phyloP scores from a whole-genome alignment of 2,113 vertebrate species.

The Pardalotus punctatus region DNA sequence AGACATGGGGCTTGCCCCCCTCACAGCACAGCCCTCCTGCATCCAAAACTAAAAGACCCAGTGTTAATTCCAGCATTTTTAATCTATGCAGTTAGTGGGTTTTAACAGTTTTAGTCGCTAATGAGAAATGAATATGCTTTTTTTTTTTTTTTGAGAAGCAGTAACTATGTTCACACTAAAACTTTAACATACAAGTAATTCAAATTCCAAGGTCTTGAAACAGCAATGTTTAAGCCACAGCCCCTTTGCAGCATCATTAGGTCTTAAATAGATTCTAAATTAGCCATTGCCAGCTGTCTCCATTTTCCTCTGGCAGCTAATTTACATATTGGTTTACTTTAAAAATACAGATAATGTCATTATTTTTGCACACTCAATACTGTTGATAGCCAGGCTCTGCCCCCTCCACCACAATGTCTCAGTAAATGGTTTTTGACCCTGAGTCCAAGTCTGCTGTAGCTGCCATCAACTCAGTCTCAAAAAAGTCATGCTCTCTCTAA shows the following conservation, averaged over 20 bases:
- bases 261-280: not conserved
- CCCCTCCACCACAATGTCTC: rapidly evolving
- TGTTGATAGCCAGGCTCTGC: not conserved
- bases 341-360: not conserved
- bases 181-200: not conserved
- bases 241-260: not conserved
- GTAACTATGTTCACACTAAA: not conserved
- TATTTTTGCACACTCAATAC: not conserved
- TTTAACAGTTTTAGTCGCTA: not conserved
- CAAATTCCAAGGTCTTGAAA: not conserved
- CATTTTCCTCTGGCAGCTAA: not conserved
- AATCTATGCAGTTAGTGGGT: too few relatives aligned
- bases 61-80: not conserved
- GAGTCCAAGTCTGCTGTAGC: not conserved
- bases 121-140: not conserved
- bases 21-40: not conserved
- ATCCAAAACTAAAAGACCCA: rapidly evolving
- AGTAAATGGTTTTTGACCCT: not conserved
- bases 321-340: constrained; percentile 12
- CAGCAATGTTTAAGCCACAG: not conserved
- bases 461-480: not conserved
- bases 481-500: not conserved
- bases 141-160: not conserved
- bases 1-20: rapidly evolving
- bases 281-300: not conserved